Evolutionary conservation across 2,113 vertebrate genomes (phyloP), one percentile per base, ranked within the genome.

Genomic region (Larimichthys crocea): DNA sequence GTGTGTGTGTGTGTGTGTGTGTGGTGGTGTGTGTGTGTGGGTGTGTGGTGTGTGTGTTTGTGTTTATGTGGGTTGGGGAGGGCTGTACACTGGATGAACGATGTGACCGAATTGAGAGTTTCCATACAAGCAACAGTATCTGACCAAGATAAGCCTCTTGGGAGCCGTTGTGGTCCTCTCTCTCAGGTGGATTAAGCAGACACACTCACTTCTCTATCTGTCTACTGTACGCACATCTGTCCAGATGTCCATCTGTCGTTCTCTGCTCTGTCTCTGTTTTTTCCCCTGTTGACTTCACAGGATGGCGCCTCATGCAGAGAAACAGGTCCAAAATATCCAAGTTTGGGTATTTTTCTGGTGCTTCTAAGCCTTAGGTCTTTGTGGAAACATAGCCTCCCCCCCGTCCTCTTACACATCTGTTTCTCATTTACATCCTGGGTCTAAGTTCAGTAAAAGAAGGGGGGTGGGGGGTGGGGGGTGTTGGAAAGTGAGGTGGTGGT

Each of bases 81-180:
- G 8, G 68, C 74, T 64, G 81, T 72, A 80, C 52, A 64, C 69
- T 63, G 86, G 78, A 90, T 46, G 1, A 85, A 86, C 55, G 56
- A 90, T 86, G 75, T 81, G 84, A 89, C 86, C 60, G 69, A 90
- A 83, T 82, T 68, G 80, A 85, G 88, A 92, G 76, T 92, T 91
- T 89, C 80, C 86, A 91, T 90, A 86, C 72, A 83, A 83, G 88
- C 90, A 91, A 88, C 82, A 83, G 91, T 73, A 92, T 90, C 84
- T 79, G 80, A 89, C 88, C 76, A 90, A 89, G 85, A 88, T 93
- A 94, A 92, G 90, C 93, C 93, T 92, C 89, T 92, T 86, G 91
- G 88, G 87, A 92, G 76, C 80, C 31, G 52, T n/a, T 78, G 86
- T 68, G 26, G 84, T 84, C 76, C 68, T 87, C 83, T 87, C 84